A percentile compares a stretch with the other conserved stretches of the same genome.
phyloP scores from a whole-genome alignment of 1,140 invertebrate genomes.

The Brachionus rotundiformis region DNA sequence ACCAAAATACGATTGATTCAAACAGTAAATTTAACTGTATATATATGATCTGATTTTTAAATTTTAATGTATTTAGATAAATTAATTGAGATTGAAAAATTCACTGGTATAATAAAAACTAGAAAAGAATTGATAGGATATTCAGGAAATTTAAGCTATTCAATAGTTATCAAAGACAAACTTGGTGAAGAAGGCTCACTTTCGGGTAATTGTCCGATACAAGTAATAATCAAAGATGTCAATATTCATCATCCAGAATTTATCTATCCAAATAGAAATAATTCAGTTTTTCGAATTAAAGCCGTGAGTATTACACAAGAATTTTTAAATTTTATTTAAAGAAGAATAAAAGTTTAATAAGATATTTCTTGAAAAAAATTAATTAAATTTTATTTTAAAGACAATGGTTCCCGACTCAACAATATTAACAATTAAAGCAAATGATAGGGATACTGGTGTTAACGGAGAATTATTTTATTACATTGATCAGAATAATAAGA shows the following conservation, averaged over 20 bases:
- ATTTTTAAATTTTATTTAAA: not conserved
- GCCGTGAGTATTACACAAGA: not conserved
- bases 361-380: no score
- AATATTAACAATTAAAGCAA: constrained; percentile 5
- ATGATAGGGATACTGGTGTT: constrained; percentile 13
- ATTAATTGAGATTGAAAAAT: not conserved
- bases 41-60: not conserved
- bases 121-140: constrained; percentile 24
- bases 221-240: constrained; percentile 6
- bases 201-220: not conserved
- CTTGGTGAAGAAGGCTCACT: not conserved
- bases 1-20: not conserved
- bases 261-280: constrained; percentile 16
- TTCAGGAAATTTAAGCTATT: constrained; percentile 12
- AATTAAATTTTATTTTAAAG: constrained; percentile 1
- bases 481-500: not conserved
- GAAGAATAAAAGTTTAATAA: not conserved
- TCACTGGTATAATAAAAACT: constrained; percentile 2
- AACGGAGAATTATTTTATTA: constrained; percentile 41
- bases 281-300: constrained; percentile 27
- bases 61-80: constrained; percentile 29
- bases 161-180: not conserved
- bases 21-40: not conserved
- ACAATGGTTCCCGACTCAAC: not conserved
- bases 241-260: constrained; percentile 34